Conservation (phyloP, 2,888 invertebrate genomes). For the Conchocele bisecta region DNA sequence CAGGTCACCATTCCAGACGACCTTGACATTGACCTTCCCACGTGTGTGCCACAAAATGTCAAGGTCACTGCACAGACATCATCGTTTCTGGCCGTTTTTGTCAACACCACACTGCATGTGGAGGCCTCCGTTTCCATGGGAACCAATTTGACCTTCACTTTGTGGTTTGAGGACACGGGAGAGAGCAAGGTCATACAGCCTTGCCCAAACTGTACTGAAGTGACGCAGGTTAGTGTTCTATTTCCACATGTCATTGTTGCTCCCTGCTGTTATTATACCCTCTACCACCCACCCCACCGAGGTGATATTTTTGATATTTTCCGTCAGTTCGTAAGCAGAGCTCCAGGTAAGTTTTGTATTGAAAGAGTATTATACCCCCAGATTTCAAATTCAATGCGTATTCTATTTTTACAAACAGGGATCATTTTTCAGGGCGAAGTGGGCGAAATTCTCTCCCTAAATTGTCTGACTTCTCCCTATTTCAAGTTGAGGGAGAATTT, state of each 20-base stretch:
- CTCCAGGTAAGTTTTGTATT: too few species aligned
- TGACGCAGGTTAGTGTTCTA: slow-evolving; percentile 45
- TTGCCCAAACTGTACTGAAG: slow-evolving; percentile 43
- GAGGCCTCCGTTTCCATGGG: slow-evolving; percentile 69
- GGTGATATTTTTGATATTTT: too few species aligned
- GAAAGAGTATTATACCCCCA: too few species aligned
- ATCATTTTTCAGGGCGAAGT: too few species aligned
- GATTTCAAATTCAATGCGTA: too few species aligned
- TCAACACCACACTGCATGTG: slow-evolving; percentile 54
- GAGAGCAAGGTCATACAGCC: slow-evolving; percentile 10
- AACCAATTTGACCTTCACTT: slow-evolving; percentile 66
- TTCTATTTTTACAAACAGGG: too few species aligned
- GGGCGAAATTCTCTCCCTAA: too few species aligned
- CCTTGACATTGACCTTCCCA: slow-evolving; percentile 52
- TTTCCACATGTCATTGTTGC: neutral
- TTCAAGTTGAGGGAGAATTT: too few species aligned
- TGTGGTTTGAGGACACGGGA: slow-evolving; percentile 42
- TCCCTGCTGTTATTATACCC: too few species aligned
- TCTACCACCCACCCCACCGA: too few species aligned
- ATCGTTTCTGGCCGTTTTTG: slow-evolving; percentile 64
- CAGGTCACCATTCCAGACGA: slow-evolving; percentile 57
- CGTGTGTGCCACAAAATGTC: slow-evolving; percentile 62
- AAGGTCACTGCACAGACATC: slow-evolving; percentile 18
- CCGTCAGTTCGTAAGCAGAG: too few species aligned
- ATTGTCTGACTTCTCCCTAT: too few species aligned